Evolutionary conservation across 1,140 invertebrate genomes (phyloP), one percentile per base, ranked within the genome.

Genomic region (Coenobita brevimanus): DNA sequence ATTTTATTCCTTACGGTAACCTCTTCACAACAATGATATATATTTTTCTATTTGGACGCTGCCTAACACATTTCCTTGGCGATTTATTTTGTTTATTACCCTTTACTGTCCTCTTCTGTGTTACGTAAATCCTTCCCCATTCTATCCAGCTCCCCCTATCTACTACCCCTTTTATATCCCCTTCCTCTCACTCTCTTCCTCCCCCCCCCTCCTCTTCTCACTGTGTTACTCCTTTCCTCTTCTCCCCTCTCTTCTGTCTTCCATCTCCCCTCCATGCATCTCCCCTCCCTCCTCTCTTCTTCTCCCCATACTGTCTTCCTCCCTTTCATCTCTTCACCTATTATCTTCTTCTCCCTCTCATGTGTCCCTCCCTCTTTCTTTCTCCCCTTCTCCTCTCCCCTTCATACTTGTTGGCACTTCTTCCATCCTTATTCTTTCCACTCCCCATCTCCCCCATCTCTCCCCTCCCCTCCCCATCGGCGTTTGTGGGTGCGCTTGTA

Each of bases 191-290:
- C 54, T 57, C 10, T 67, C n/a, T 67, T 67, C 36, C n/a, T 67
- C n/a, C n/a, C 62, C 36, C 62, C n/a, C 36, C 62, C n/a, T 67
- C 62, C 62, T 67, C 62, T 30, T 30, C 62, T n/a, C n/a, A n/a
- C n/a, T 24, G 10, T 67, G 62, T 67, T 67, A 67, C 62, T 24
- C 62, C n/a, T 57, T n/a, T n/a, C 54, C n/a, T n/a, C 54, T n/a
- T 57, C n/a, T 57, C n/a, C 54, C 13, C 54, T 57, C 54, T 57
- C 54, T n/a, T 57, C 54, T n/a, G 10, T 57, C n/a, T 57, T n/a
- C n/a, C n/a, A 10, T n/a, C n/a, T 57, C 10, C 54, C 54, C n/a
- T n/a, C 54, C 13, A 13, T 57, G 10, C n/a, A 10, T 57, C n/a
- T 57, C n/a, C 54, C n/a, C n/a, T 57, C n/a, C 54, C 54, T 57